Conservation (phyloP, 2,888 invertebrate genomes). For the Carterocephalus palaemon region DNA sequence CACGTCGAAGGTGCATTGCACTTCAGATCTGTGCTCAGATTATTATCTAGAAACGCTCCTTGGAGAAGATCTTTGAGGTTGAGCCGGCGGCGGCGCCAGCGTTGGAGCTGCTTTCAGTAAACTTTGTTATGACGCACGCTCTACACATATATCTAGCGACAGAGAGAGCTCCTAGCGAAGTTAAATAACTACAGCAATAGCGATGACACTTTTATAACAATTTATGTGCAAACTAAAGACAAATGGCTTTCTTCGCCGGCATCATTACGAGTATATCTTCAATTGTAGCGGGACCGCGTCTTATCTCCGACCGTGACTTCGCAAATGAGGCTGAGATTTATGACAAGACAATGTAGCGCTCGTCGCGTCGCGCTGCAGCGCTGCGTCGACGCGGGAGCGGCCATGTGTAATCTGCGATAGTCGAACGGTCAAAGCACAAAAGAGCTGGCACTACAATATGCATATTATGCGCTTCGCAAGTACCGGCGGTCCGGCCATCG, state of each 20-base stretch:
- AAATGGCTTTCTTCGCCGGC: constrained; percentile 4
- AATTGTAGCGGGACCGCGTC: background rate
- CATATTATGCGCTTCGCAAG: constrained; percentile 4
- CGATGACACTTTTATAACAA: constrained; percentile 11
- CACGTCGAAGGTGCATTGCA: too few relatives aligned
- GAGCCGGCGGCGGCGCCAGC: too few relatives aligned
- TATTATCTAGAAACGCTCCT: too few relatives aligned
- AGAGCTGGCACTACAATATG: constrained; percentile 2
- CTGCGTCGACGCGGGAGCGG: too few relatives aligned
- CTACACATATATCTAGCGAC: too few relatives aligned
- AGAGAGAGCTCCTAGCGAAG: too few relatives aligned
- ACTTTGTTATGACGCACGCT: too few relatives aligned
- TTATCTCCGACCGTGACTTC: constrained; percentile 2
- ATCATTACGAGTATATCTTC: constrained; percentile 15
- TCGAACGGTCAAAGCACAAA: constrained; percentile 8
- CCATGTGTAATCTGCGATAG: constrained; percentile 6
- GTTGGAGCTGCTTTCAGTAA: too few relatives aligned
- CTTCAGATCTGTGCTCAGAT: too few relatives aligned
- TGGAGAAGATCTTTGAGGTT: too few relatives aligned
- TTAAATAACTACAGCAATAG: constrained; percentile 12
- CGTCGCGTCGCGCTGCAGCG: too few relatives aligned
- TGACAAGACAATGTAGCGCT: constrained; percentile 2
- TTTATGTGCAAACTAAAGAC: constrained; percentile 15
- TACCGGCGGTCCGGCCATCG: constrained; percentile 9
- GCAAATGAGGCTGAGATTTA: constrained; percentile 3